Conservation (phyloP, 2,113 vertebrate species). For the Plotosus lineatus region DNA sequence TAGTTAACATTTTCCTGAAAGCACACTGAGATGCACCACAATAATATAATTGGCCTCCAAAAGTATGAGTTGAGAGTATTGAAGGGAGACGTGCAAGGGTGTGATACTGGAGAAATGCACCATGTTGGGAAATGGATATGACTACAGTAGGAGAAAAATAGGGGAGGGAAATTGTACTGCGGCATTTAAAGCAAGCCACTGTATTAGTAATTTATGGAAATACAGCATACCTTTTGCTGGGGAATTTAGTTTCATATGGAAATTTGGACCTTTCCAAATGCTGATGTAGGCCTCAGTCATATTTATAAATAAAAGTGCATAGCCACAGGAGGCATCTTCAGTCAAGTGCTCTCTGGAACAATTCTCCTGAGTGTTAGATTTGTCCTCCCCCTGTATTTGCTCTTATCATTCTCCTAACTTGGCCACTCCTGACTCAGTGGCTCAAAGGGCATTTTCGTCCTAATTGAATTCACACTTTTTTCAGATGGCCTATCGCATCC, state of each 20-base stretch:
- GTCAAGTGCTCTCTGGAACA: slow-evolving; percentile 27
- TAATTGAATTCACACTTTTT: slow-evolving; percentile 47
- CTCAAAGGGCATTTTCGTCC: slow-evolving; percentile 41
- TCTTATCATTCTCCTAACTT: slow-evolving; percentile 23
- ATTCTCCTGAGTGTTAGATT: slow-evolving; percentile 35
- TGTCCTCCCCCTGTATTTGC: slow-evolving; percentile 36
- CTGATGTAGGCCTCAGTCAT: slow-evolving; percentile 40
- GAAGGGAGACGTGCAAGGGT: background rate
- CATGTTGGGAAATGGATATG: slow-evolving; percentile 3
- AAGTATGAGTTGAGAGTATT: slow-evolving; percentile 14
- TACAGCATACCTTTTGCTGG: slow-evolving; percentile 15
- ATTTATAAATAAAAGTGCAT: slow-evolving; percentile 16
- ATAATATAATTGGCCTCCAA: background rate
- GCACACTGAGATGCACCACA: background rate
- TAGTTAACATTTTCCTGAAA: background rate
- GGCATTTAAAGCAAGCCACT: slow-evolving; percentile 17
- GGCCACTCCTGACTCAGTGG: slow-evolving; percentile 43
- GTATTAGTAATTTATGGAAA: slow-evolving; percentile 35
- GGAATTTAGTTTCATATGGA: slow-evolving; percentile 48
- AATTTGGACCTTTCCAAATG: slow-evolving; percentile 50
- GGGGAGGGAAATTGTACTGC: background rate
- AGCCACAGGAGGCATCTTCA: background rate
- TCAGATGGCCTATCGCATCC: slow-evolving; percentile 44
- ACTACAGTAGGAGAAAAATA: slow-evolving; percentile 8
- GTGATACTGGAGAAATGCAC: slow-evolving; percentile 19